These are phyloP conservation scores for Lepidurus apus DNA, from an alignment of 1,140 invertebrate genomes.

Conservation along the genomic window DNA sequence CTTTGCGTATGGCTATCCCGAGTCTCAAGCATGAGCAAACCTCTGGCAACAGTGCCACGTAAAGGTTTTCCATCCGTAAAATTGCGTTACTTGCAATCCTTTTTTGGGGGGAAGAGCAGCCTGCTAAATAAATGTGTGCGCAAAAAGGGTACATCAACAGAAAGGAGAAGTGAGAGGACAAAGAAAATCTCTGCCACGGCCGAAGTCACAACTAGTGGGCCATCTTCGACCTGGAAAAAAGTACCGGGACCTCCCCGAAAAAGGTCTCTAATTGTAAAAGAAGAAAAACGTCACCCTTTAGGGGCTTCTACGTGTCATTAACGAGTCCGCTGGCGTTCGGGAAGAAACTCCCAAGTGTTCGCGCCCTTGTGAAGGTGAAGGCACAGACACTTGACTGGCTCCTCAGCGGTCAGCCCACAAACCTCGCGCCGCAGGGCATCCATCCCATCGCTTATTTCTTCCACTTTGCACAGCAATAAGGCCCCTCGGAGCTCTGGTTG, in stretches of 20 bases:
- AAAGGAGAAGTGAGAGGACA: neutral
- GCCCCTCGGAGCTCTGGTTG: neutral
- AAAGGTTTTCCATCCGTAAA: constrained; percentile 18
- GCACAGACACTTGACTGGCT: neutral
- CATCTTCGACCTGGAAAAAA: neutral
- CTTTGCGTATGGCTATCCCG: neutral
- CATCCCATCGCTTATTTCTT: neutral
- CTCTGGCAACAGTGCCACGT: neutral
- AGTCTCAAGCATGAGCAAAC: neutral
- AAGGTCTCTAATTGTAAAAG: neutral
- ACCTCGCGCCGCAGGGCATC: neutral
- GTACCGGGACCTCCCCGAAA: too few relatives aligned
- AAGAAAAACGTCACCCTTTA: neutral
- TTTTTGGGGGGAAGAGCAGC: neutral
- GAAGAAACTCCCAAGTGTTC: neutral
- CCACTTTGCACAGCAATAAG: neutral
- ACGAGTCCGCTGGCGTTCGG: neutral
- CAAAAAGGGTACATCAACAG: neutral
- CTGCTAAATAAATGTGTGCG: neutral
- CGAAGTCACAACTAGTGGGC: neutral
- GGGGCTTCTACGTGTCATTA: neutral
- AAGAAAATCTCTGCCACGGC: neutral
- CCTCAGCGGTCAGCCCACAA: constrained; percentile 6
- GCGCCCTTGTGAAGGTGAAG: neutral
- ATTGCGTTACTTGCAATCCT: neutral